Evolutionary conservation across 1,140 invertebrate species (phyloP).

Genomic region (Halesus radiatus): DNA sequence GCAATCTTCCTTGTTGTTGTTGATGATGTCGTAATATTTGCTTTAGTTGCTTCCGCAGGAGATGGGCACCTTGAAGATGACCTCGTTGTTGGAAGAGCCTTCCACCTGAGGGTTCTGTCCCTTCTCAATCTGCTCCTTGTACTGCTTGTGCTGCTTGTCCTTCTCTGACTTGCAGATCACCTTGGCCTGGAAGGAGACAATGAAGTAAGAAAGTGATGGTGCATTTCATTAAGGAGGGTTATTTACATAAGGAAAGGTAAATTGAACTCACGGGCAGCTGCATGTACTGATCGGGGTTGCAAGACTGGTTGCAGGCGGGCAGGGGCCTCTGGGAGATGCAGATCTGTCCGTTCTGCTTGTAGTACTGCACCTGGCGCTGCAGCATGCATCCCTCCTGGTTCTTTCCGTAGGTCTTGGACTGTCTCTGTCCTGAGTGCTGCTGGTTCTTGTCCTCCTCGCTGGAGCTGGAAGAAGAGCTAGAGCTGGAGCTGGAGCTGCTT

Average conservation of each 20-base stretch:
- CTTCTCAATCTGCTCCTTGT: constrained; percentile 63
- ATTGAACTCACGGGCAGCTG: constrained; percentile 42
- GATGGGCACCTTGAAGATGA: constrained; percentile 44
- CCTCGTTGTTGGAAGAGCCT: constrained; percentile 33
- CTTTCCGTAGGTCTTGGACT: not conserved
- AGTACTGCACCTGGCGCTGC: constrained; percentile 52
- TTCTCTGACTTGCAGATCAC: constrained; percentile 64
- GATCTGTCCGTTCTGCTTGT: constrained; percentile 58
- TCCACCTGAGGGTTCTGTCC: constrained; percentile 69
- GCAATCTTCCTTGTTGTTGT: too few relatives aligned
- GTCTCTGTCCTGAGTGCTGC: not conserved
- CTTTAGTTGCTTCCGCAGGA: constrained; percentile 20
- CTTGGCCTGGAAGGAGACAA: constrained; percentile 60
- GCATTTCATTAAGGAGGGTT: not conserved
- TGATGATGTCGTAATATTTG: not conserved
- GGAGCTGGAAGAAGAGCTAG: constrained; percentile 8
- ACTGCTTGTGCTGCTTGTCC: constrained; percentile 59
- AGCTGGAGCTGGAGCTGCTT: constrained; percentile 38
- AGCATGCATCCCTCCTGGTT: constrained; percentile 22
- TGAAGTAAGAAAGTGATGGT: not conserved
- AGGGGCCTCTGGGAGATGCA: constrained; percentile 69
- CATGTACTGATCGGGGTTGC: constrained; percentile 49
- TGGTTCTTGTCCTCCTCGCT: constrained; percentile 7
- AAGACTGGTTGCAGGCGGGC: constrained; percentile 62
- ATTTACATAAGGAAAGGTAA: not conserved